These are phyloP conservation scores for Clarias macrocephalus DNA, from an alignment of 2,113 vertebrate species.

Conservation along the genomic window DNA sequence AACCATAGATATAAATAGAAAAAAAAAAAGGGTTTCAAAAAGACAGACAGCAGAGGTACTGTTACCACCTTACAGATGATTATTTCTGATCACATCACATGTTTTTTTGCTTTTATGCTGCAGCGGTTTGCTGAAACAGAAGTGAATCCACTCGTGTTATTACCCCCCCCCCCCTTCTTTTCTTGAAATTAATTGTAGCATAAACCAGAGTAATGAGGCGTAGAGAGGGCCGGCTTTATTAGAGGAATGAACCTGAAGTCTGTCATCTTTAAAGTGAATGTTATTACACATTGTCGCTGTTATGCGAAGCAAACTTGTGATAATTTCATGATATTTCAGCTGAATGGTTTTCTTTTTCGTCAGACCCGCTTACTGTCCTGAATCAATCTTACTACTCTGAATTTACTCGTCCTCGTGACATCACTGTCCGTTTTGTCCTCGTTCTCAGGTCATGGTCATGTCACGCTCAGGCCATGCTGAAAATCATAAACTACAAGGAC, in stretches of 20 bases:
- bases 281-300: background rate
- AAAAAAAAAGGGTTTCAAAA: no score
- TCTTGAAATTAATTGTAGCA: no score
- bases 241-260: background rate
- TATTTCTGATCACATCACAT: background rate
- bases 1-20: no score
- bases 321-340: background rate
- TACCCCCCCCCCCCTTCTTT: no score
- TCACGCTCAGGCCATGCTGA: conserved; percentile 96
- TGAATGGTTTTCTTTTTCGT: background rate
- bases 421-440: background rate
- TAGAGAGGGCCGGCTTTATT: background rate
- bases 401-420: background rate
- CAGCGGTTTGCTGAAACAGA: no score
- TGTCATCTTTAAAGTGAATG: background rate
- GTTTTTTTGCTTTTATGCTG: background rate
- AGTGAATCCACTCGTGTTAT: no score
- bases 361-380: no score
- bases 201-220: no score
- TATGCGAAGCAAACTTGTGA: background rate
- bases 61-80: background rate
- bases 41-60: background rate
- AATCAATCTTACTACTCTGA: background rate
- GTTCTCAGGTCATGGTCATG: conserved; percentile 93
- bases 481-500: conserved; percentile 98